These are phyloP conservation scores for Melanostoma mellinum DNA, from an alignment of 2,888 invertebrate genomes.

Conservation along the genomic window DNA sequence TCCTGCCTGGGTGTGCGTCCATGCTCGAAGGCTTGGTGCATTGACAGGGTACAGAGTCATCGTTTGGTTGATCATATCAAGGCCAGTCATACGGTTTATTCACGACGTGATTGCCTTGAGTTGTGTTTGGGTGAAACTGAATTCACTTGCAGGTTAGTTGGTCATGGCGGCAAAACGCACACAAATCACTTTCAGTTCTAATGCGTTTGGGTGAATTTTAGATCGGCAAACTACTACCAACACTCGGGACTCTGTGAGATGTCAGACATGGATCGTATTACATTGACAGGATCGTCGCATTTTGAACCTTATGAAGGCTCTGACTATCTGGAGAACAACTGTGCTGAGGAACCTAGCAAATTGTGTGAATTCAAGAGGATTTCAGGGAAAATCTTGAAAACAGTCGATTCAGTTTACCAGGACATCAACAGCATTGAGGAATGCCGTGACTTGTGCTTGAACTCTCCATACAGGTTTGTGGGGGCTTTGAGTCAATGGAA, in stretches of 20 bases:
- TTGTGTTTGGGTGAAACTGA: conserved; percentile 94
- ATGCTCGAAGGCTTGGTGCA: conserved; percentile 96
- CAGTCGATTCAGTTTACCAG: conserved; percentile 96
- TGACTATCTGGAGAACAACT: conserved; percentile 96
- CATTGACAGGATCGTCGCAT: conserved; percentile 91
- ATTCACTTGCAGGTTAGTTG: conserved; percentile 94
- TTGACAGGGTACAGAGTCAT: conserved; percentile 95
- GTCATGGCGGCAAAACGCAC: neutral
- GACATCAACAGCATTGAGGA: conserved; percentile 93
- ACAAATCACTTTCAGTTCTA: conserved; percentile 29
- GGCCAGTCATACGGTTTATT: conserved; percentile 89
- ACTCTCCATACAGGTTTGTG: conserved; percentile 89
- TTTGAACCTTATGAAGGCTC: conserved; percentile 88
- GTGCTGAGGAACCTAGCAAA: conserved; percentile 96
- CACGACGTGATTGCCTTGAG: conserved; percentile 94
- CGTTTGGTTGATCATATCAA: conserved; percentile 90
- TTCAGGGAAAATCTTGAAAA: conserved; percentile 93
- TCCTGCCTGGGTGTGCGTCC: conserved; percentile 94
- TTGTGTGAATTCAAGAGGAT: conserved; percentile 96
- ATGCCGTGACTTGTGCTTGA: conserved; percentile 93
- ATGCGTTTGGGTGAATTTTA: conserved; percentile 77
- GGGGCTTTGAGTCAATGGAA: neutral
- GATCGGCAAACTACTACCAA: conserved; percentile 95
- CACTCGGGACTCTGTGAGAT: conserved; percentile 93
- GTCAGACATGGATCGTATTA: conserved; percentile 96